Conservation (phyloP, 2,113 vertebrate genomes). For the Xyliphius kryptos region DNA sequence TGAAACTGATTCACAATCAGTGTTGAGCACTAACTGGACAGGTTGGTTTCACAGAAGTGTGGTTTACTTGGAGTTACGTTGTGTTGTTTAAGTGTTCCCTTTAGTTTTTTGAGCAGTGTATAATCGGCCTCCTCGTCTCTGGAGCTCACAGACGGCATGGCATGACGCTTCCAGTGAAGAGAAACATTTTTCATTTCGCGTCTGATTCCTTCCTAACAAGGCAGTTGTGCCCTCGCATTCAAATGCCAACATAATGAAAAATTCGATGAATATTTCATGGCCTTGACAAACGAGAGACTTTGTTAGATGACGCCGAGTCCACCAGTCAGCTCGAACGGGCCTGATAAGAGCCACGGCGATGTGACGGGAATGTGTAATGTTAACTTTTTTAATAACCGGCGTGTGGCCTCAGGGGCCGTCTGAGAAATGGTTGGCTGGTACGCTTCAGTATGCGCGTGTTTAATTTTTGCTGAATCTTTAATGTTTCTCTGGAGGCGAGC, state of each 20-base stretch:
- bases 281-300: conserved; percentile 37
- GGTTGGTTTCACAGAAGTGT: too few relatives aligned
- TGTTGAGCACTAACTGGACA: too few relatives aligned
- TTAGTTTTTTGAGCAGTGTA: too few relatives aligned
- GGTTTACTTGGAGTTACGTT: too few relatives aligned
- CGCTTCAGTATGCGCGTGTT: conserved; percentile 60
- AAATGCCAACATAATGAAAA: conserved; percentile 62
- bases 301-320: conserved; percentile 59
- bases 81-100: too few relatives aligned
- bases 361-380: conserved; percentile 78
- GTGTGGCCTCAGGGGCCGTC: conserved; percentile 56
- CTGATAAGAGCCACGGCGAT: conserved; percentile 70
- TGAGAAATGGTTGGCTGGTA: conserved; percentile 64
- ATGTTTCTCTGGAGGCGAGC: conserved; percentile 42
- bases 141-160: background rate
- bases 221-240: conserved; percentile 48
- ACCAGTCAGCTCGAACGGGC: conserved; percentile 70
- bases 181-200: conserved; percentile 39
- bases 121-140: too few relatives aligned
- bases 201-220: conserved; percentile 45
- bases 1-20: too few relatives aligned
- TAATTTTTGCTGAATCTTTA: conserved; percentile 59
- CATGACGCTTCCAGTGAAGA: conserved; percentile 37
- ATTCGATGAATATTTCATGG: conserved; percentile 48
- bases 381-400: conserved; percentile 70